phyloP scores from a whole-genome alignment of 1,140 invertebrate species.

The Matsumurasca onukii region DNA sequence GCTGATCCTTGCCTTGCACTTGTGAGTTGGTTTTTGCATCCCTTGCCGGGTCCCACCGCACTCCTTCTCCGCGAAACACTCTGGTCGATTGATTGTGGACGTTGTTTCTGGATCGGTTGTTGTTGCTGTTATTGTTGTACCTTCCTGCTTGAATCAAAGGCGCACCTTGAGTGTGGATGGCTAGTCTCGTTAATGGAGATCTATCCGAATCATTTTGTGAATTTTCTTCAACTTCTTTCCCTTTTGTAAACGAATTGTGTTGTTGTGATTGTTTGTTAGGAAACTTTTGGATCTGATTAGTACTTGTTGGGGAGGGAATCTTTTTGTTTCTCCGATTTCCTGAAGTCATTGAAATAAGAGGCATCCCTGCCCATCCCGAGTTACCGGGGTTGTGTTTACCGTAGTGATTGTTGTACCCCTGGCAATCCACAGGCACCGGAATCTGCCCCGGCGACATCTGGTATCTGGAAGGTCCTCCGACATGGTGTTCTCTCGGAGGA shows the following conservation, averaged over 20 bases:
- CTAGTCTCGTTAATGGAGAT: conserved; percentile 60
- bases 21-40: conserved; percentile 30
- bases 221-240: background rate
- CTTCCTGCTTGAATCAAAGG: conserved; percentile 58
- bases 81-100: conserved; percentile 41
- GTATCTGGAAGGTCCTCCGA: conserved; percentile 2
- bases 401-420: conserved; percentile 36
- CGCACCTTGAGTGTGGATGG: conserved; percentile 74
- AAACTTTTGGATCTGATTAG: background rate
- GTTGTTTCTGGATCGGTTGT: conserved; percentile 38
- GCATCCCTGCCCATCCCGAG: conserved; percentile 63
- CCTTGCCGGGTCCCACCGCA: conserved; percentile 42
- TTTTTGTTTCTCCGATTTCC: conserved; percentile 36
- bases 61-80: conserved; percentile 41
- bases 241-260: background rate
- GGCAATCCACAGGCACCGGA: conserved; percentile 38
- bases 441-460: background rate
- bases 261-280: conserved; percentile 13
- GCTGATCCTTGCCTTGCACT: conserved; percentile 11
- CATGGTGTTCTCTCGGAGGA: conserved; percentile 35
- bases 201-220: conserved; percentile 21
- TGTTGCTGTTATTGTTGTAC: conserved; percentile 29
- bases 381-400: conserved; percentile 15
- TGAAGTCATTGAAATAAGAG: conserved; percentile 62
- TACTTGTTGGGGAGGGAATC: background rate